Conservation (phyloP, 1,140 invertebrate genomes). For the Drosophila mojavensis region DNA sequence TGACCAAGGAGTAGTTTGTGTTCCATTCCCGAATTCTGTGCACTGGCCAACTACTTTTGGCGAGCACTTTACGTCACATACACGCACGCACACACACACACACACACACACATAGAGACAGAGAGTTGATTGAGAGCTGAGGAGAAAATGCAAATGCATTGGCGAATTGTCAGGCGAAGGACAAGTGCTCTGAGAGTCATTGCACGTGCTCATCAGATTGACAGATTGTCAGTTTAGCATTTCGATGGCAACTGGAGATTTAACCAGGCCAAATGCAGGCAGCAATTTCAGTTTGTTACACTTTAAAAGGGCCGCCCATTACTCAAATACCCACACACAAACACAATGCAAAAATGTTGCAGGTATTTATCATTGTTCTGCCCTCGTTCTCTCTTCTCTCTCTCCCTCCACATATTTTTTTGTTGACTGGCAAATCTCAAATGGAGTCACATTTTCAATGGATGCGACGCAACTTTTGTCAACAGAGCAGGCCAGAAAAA, state of each 20-base stretch:
- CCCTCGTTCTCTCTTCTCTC: neutral
- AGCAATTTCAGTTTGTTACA: conserved; percentile 37
- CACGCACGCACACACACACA: conserved; percentile 34
- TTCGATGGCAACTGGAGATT: conserved; percentile 34
- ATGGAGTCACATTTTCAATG: conserved; percentile 81
- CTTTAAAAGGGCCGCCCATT: conserved; percentile 62
- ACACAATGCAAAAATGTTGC: conserved; percentile 48
- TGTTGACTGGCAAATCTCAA: conserved; percentile 65
- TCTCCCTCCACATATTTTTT: conserved; percentile 18
- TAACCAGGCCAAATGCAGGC: conserved; percentile 27
- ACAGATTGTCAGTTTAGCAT: conserved; percentile 30
- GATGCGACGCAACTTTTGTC: conserved; percentile 59
- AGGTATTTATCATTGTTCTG: conserved; percentile 50
- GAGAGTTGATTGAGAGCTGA: conserved; percentile 64
- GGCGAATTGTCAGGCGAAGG: conserved; percentile 5
- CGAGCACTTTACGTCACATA: conserved; percentile 59
- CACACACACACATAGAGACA: conserved; percentile 35
- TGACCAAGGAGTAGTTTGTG: conserved; percentile 40
- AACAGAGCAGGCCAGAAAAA: conserved; percentile 26
- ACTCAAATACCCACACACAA: conserved; percentile 37
- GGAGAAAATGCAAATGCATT: conserved; percentile 70
- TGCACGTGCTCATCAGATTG: conserved; percentile 31
- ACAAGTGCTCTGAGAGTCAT: conserved; percentile 24
- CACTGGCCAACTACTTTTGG: conserved; percentile 56
- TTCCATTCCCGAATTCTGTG: conserved; percentile 13